phyloP scores from a whole-genome alignment of 1,140 invertebrate species.

The Periplaneta americana region DNA sequence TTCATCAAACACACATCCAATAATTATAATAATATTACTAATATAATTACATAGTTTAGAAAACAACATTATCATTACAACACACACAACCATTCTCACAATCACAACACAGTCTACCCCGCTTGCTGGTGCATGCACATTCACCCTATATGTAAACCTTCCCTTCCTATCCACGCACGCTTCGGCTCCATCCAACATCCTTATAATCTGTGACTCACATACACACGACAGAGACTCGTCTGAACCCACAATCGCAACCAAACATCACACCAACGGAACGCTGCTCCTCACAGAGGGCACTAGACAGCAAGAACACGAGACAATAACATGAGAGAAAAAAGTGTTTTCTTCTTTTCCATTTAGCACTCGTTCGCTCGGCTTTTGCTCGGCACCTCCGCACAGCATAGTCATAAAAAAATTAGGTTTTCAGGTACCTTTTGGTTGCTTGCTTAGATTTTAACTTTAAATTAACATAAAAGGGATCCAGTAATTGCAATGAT shows the following conservation, averaged over 20 bases:
- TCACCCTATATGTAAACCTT: background rate
- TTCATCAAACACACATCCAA: background rate
- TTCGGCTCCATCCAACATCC: background rate
- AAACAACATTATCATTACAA: background rate
- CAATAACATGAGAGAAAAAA: constrained; percentile 4
- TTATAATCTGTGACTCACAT: background rate
- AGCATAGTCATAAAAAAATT: background rate
- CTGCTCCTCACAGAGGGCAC: constrained; percentile 20
- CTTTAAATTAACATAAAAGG: background rate
- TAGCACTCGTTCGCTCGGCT: background rate
- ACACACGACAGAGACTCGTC: background rate
- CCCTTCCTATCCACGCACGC: background rate
- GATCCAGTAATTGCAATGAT: background rate
- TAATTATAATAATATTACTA: background rate
- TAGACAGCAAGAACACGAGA: constrained; percentile 8
- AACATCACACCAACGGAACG: background rate
- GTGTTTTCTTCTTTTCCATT: background rate
- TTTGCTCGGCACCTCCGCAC: background rate
- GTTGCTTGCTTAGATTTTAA: background rate
- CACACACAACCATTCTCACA: background rate
- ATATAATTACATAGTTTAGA: background rate
- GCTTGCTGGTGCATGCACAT: background rate
- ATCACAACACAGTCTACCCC: background rate
- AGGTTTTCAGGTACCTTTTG: constrained; percentile 4
- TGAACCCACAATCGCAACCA: too few species aligned